phyloP scores from a whole-genome alignment of 2,797 vertebrate genomes.

The Heteromormyrus szaboi region DNA sequence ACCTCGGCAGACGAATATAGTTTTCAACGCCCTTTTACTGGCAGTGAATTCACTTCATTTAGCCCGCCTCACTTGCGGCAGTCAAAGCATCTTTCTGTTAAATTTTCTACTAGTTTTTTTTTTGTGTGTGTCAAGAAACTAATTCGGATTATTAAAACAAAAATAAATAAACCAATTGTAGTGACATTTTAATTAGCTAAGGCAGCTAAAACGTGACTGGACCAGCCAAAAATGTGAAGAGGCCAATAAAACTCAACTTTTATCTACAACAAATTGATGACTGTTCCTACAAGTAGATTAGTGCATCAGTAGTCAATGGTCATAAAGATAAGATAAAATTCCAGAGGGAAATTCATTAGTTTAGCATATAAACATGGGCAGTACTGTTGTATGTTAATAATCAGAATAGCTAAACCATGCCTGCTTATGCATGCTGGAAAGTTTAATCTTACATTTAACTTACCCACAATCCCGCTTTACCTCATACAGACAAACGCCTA shows the following conservation, averaged over 20 bases:
- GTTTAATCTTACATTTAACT: not conserved
- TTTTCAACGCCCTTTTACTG: slow-evolving; percentile 61
- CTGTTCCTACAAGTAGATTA: not conserved
- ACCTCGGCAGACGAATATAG: slow-evolving; percentile 61
- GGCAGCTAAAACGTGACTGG: not conserved
- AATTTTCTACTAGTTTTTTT: slow-evolving; percentile 24
- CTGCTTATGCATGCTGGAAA: not conserved
- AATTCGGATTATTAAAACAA: slow-evolving; percentile 38
- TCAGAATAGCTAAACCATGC: not conserved
- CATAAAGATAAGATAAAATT: not conserved
- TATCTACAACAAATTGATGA: not conserved
- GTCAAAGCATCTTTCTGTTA: slow-evolving; percentile 40
- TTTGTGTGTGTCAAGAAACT: not conserved
- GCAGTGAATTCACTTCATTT: slow-evolving; percentile 62
- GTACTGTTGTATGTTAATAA: not conserved
- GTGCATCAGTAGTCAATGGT: not conserved
- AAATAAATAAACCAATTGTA: slow-evolving; percentile 31
- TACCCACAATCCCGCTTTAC: not conserved
- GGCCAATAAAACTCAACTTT: not conserved
- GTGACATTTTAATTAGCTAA: slow-evolving; percentile 20
- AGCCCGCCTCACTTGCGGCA: slow-evolving; percentile 41
- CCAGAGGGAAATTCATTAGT: not conserved
- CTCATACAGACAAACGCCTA: not conserved
- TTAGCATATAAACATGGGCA: not conserved
- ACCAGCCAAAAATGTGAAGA: not conserved